Evolutionary conservation across 2,888 invertebrate species (phyloP), one percentile per base, ranked within the genome.

Genomic region (Oeneis ivallda): DNA sequence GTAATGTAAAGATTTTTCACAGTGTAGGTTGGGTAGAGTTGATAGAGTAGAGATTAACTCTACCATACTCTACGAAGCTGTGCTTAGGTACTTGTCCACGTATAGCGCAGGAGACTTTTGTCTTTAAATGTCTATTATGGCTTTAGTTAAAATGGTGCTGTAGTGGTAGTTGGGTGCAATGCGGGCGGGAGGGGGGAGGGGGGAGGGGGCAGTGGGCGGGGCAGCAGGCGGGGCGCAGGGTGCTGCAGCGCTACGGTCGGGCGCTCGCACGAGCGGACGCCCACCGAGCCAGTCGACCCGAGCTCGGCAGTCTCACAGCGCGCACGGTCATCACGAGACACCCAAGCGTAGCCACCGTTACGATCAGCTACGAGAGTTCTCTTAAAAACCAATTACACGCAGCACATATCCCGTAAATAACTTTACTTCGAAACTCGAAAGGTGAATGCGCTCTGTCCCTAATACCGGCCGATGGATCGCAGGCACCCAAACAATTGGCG

Each of bases 401-500:
- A 9, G 34, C 9, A 32, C 32, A 53, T 34, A 43, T 37, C 37
- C 7, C 9, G 37, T 37, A 7, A 0, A 9, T 37, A 9, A 37
- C 5, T 26, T 26, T 15, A 47, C 15, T 2, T 9, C 47, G 17
- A n/a, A 10, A 9, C 17, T 9, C 47, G 17, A 17, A 34, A 84
- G 84, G 84, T 86, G 89, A 85, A 79, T 78, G 76, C 56, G 49
- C 73, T 17, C 76, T 76, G 78, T 77, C 79, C 75, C 74, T 84
- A 82, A 87, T 87, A 71, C 77, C 78, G 77, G 56, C 13, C 47
- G n/a, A 49, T 79, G 76, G 77, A 74, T 80, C 81, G 81, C 71
- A 68, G 72, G 69, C 86, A 87, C 87, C 87, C 85, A 82, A 88
- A 86, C 87, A 88, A 90, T 89, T 86, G 82, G 85, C 91, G 91